phyloP scores from a whole-genome alignment of 2,797 vertebrate species.

The Mormyrops attenuatus region DNA sequence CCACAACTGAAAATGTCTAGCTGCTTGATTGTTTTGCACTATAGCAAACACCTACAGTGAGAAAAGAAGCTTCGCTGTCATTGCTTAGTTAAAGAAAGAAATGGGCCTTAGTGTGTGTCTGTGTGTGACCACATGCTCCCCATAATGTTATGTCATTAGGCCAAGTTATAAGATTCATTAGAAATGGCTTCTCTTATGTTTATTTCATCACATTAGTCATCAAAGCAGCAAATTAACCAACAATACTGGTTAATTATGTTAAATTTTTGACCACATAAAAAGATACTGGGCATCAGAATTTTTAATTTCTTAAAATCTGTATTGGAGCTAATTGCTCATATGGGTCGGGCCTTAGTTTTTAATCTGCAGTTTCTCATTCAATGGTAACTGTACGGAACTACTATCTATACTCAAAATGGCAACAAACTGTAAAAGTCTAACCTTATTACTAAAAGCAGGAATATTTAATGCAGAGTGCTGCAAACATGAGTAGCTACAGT shows the following conservation, averaged over 20 bases:
- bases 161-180: not conserved
- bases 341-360: not conserved
- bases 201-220: not conserved
- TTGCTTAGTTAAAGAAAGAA: not conserved
- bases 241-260: not conserved
- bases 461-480: not conserved
- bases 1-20: not conserved
- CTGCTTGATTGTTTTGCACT: not conserved
- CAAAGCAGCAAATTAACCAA: not conserved
- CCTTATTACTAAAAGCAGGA: not conserved
- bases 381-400: not conserved
- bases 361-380: not conserved
- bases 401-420: not conserved
- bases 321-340: not conserved
- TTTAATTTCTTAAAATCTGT: not conserved
- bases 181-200: not conserved
- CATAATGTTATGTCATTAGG: not conserved
- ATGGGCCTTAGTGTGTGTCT: not conserved
- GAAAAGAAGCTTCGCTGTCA: not conserved
- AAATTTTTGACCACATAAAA: not conserved
- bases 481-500: not conserved
- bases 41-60: not conserved
- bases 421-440: not conserved
- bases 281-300: not conserved
- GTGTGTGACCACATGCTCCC: not conserved